Base-by-base conservation (phyloP, 2,888 invertebrate genomes). In the Coenonympha glycerion region DNA sequence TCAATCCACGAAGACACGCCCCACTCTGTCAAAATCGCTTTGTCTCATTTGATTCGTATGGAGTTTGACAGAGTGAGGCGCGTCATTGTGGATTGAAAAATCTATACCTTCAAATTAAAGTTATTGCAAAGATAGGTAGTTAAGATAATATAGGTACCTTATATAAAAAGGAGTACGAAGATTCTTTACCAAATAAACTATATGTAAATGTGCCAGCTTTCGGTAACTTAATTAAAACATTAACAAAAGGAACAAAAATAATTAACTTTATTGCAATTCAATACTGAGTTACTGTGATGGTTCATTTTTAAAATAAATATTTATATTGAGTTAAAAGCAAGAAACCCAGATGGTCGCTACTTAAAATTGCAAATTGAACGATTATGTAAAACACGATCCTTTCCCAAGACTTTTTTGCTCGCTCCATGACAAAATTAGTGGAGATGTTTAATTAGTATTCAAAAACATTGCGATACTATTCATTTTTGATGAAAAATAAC, bases 301-400 rank as follows among this genome's bases (percentile, higher is more conserved):
- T 54, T 56, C 6, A 11, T 57, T 57, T 58, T 48, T 39, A 52
- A n/a, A n/a, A n/a, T 52, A 54, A 60, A 68, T 62, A 61, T 22
- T 34, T 34, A 34, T 45, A 58, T 64, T 63, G 57, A 62, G 60
- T 66, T 68, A 62, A 69, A 63, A 66, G 63, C 59, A 56, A 66
- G 66, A 66, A 64, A 62, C 65, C 62, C 71, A 70, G 66, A 73
- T 76, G 79, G 71, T 55, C 68, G 60, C 64, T 74, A 68, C 69
- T 87, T 87, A 82, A 79, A 73, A 86, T 86, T 85, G 84, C 86
- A 85, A 85, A 87, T 86, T 77, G 63, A 76, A 76, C 74, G 72
- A 78, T 84, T 84, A 83, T 81, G 84, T 82, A 85, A n/a, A 82
- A 84, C 81, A 79, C 45, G 80, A 76, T 70, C 74, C 73, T 71